Conservation (phyloP, 2,888 invertebrate genomes). For the Gastracanthus pulcherrimus region DNA sequence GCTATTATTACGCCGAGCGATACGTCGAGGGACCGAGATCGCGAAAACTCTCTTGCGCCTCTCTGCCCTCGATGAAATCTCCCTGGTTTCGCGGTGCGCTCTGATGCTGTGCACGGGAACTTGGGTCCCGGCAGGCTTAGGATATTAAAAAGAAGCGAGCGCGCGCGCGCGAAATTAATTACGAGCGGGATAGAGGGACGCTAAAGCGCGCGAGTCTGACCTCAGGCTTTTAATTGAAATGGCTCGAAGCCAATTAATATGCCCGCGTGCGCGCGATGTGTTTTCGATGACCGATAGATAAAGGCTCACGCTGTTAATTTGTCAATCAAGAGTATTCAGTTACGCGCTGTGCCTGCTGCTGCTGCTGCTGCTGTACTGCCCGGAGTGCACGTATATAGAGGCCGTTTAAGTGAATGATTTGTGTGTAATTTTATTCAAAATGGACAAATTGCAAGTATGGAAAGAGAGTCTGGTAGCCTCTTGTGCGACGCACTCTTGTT, state of each 20-base stretch:
- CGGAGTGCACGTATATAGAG: too few relatives aligned
- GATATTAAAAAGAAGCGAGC: constrained; percentile 24
- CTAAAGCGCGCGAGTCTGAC: neutral
- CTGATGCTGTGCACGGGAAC: constrained; percentile 24
- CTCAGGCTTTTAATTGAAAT: constrained; percentile 49
- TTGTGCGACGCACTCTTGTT: neutral
- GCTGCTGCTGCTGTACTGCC: too few relatives aligned
- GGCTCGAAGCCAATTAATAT: constrained; percentile 37
- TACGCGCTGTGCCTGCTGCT: neutral
- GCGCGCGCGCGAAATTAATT: constrained; percentile 42
- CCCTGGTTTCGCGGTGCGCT: neutral
- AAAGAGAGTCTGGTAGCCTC: neutral
- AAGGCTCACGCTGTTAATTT: constrained; percentile 41
- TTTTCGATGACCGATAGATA: constrained; percentile 26
- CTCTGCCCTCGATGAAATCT: constrained; percentile 45
- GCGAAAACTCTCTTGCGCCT: constrained; percentile 27
- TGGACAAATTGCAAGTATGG: constrained; percentile 24
- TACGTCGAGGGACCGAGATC: neutral
- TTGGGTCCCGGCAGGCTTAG: constrained; percentile 20
- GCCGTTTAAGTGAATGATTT: constrained; percentile 39
- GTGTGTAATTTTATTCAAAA: constrained; percentile 50
- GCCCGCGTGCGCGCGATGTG: constrained; percentile 11
- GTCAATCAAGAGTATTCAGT: constrained; percentile 42
- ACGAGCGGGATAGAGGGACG: constrained; percentile 18
- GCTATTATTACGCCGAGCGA: constrained; percentile 56